Percentiles rank a stretch among this genome's conserved stretches.
phyloP scores from a whole-genome alignment of 1,140 invertebrate genomes.

The Popillia japonica region DNA sequence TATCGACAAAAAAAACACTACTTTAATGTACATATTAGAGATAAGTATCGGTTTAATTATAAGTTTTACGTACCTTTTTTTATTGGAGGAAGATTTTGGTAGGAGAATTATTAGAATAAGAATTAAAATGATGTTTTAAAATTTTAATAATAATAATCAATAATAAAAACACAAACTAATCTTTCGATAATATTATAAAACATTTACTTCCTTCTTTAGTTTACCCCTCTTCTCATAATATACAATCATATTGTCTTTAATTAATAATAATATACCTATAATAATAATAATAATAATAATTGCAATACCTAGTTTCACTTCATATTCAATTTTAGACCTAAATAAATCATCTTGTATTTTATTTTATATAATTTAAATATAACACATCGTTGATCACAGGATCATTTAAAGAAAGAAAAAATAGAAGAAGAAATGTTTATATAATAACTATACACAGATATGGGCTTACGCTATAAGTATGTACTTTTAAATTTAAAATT shows the following conservation, averaged over 20 bases:
- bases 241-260: slow-evolving; percentile 29
- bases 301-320: slow-evolving; percentile 3
- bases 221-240: neutral
- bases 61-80: no score
- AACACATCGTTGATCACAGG: slow-evolving; percentile 28
- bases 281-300: slow-evolving; percentile 32
- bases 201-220: neutral
- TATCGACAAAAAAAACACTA: no score
- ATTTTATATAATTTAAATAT: slow-evolving; percentile 28
- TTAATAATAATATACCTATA: slow-evolving; percentile 3
- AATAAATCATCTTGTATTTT: neutral
- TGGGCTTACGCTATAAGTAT: neutral
- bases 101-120: no score
- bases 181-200: slow-evolving; percentile 1
- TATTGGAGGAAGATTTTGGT: no score
- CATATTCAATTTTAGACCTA: neutral
- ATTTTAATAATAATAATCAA: slow-evolving; percentile 20
- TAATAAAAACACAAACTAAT: slow-evolving; percentile 10
- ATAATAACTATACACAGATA: slow-evolving; percentile 7
- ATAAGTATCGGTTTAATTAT: no score
- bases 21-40: no score
- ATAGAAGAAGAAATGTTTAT: no score
- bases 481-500: neutral
- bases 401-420: neutral
- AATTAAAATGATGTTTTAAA: neutral